phyloP scores from a whole-genome alignment of 2,113 vertebrate genomes.

The Neolamprologus devosi region DNA sequence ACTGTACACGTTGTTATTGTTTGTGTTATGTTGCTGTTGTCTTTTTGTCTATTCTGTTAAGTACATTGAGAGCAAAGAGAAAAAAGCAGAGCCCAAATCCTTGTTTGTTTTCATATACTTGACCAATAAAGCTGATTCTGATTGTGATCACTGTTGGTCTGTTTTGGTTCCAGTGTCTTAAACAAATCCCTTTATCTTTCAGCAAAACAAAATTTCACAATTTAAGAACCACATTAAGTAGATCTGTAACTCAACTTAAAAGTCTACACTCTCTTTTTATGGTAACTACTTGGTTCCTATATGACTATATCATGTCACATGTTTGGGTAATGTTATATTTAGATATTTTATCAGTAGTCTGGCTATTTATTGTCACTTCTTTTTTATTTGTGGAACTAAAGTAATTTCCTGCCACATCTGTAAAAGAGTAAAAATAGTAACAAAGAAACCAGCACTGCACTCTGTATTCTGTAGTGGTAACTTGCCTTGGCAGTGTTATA shows the following conservation, averaged over 20 bases:
- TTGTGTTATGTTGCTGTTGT: neutral
- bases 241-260: neutral
- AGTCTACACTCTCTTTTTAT: neutral
- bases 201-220: neutral
- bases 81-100: neutral
- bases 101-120: neutral
- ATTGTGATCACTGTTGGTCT: neutral
- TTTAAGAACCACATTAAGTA: neutral
- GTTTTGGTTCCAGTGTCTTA: neutral
- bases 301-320: neutral
- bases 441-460: neutral
- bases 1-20: neutral
- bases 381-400: neutral
- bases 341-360: neutral
- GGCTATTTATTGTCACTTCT: neutral
- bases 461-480: neutral
- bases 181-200: neutral
- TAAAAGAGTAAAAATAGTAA: neutral
- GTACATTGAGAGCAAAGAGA: neutral
- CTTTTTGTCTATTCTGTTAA: neutral
- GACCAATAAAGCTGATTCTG: neutral
- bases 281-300: neutral
- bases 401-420: neutral
- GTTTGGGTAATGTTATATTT: neutral
- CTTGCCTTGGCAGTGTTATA: neutral